Conservation (phyloP, 2,797 vertebrate species). For the Rhinophrynus dorsalis region DNA sequence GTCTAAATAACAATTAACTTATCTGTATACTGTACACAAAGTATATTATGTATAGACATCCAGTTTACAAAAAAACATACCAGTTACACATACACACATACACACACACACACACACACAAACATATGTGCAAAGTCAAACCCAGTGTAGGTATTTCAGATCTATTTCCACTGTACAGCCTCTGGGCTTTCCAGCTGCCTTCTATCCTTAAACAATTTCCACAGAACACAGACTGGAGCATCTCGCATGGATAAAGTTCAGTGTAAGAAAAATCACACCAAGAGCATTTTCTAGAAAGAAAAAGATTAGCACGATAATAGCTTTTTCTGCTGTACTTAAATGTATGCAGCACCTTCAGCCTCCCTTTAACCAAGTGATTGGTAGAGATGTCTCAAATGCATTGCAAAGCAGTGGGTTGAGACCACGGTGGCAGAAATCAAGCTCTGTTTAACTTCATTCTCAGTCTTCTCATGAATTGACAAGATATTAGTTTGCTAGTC, state of each 20-base stretch:
- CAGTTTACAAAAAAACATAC: too few species aligned
- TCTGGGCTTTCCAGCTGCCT: conserved; percentile 15
- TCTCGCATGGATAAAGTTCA: conserved; percentile 33
- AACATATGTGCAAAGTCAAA: too few species aligned
- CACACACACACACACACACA: too few species aligned
- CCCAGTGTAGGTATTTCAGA: neutral
- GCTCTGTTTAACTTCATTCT: conserved; percentile 13
- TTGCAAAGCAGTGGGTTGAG: too few species aligned
- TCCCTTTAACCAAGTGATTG: too few species aligned
- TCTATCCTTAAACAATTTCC: conserved; percentile 6
- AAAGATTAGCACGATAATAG: conserved; percentile 43
- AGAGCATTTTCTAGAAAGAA: conserved; percentile 32
- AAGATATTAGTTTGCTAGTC: neutral
- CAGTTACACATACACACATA: too few species aligned
- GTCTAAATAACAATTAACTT: too few species aligned
- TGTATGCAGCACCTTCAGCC: conserved; percentile 19
- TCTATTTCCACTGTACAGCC: neutral
- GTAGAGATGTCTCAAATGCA: too few species aligned
- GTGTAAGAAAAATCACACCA: conserved; percentile 23
- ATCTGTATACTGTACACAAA: too few species aligned
- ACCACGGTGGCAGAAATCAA: neutral
- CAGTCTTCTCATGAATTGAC: neutral
- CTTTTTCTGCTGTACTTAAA: conserved; percentile 24
- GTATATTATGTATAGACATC: too few species aligned
- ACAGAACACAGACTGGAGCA: conserved; percentile 41